phyloP scores from a whole-genome alignment of 1,140 invertebrate species.

The Ptiloglossa arizonensis region DNA sequence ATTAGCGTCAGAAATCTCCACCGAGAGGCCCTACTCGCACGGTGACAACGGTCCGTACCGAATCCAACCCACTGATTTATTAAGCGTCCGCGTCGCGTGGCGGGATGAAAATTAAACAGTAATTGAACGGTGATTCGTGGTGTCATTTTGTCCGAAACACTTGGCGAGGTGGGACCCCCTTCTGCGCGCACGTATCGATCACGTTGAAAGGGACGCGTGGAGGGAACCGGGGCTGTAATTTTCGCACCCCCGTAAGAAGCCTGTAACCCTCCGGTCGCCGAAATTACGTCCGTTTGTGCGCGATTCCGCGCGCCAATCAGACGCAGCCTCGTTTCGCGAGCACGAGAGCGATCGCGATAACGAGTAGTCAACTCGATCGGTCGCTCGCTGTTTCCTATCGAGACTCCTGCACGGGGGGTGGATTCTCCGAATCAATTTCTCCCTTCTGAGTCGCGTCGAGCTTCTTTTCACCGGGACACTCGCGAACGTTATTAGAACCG shows the following conservation, averaged over 20 bases:
- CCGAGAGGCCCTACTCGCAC: too few relatives aligned
- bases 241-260: conserved; percentile 71
- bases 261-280: conserved; percentile 59
- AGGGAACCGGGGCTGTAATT: conserved; percentile 71
- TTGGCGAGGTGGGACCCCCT: conserved; percentile 40
- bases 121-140: conserved; percentile 65
- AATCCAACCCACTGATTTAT: conserved; percentile 23
- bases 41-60: neutral
- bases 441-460: neutral
- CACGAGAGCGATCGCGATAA: conserved; percentile 72
- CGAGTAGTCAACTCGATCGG: conserved; percentile 64
- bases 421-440: conserved; percentile 6
- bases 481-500: neutral
- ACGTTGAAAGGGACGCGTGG: conserved; percentile 60
- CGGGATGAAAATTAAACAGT: conserved; percentile 48
- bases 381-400: conserved; percentile 8
- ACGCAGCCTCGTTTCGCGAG: conserved; percentile 57
- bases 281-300: conserved; percentile 79
- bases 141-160: conserved; percentile 67
- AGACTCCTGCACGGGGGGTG: conserved; percentile 8
- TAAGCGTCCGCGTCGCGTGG: neutral
- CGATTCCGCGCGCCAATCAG: conserved; percentile 70
- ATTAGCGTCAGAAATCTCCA: conserved; percentile 3
- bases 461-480: neutral
- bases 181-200: conserved; percentile 64